A percentile compares a stretch with the other conserved stretches of the same genome.
phyloP scores from a whole-genome alignment of 2,113 vertebrate genomes.

The Mystacornis crossleyi region DNA sequence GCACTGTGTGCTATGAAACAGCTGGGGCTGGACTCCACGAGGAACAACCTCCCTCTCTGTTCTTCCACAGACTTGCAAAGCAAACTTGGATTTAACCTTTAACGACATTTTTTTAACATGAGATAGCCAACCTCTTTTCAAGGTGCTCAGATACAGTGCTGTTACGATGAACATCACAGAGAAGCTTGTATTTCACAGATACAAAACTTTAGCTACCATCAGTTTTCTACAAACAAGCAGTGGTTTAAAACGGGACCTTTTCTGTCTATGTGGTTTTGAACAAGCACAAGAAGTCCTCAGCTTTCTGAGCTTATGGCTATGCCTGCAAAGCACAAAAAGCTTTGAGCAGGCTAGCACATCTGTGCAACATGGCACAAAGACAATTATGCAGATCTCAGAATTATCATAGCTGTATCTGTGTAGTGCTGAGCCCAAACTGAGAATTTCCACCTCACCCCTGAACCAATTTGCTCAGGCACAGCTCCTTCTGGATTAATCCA shows the following conservation, averaged over 20 bases:
- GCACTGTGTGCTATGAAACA: not conserved
- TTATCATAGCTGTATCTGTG: not conserved
- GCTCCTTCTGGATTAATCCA: not conserved
- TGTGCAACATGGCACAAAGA: not conserved
- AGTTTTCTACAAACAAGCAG: not conserved
- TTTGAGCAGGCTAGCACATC: not conserved
- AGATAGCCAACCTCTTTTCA: not conserved
- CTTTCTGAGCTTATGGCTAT: not conserved
- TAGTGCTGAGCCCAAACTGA: not conserved
- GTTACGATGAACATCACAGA: not conserved
- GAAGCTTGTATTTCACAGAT: not conserved
- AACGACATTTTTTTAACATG: not conserved
- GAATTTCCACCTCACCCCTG: not conserved
- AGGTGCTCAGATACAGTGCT: not conserved
- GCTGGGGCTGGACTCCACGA: not conserved
- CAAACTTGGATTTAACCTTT: not conserved
- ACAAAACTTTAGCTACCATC: not conserved
- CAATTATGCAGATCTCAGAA: not conserved
- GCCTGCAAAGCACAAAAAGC: not conserved
- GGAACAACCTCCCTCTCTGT: not conserved
- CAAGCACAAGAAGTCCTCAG: not conserved
- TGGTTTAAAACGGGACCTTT: not conserved
- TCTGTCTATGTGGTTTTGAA: not conserved
- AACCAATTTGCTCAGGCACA: not conserved
- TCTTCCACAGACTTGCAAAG: not conserved